Conservation (phyloP, 2,797 vertebrate species). For the Megaceryle alcyon region DNA sequence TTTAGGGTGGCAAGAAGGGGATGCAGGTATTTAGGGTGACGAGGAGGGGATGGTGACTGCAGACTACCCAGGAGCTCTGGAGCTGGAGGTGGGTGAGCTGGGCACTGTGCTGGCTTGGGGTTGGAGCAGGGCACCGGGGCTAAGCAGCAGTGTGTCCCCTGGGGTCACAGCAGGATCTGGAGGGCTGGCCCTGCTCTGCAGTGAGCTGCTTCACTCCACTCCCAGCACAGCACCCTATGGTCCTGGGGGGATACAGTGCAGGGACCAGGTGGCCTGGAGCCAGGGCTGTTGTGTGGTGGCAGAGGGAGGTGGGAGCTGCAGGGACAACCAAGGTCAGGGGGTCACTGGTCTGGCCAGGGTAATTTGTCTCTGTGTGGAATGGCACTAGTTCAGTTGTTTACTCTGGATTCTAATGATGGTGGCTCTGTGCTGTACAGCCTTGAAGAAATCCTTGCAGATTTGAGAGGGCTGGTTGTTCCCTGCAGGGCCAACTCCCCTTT, state of each 20-base stretch:
- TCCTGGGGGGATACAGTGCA: not conserved
- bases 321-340: not conserved
- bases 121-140: not conserved
- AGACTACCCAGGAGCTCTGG: not conserved
- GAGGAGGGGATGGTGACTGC: fast-evolving
- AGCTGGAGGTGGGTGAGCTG: conserved; percentile 11
- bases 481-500: not conserved
- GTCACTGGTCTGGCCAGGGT: not conserved
- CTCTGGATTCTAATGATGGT: not conserved
- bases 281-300: fast-evolving
- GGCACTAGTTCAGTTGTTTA: not conserved
- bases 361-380: not conserved
- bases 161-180: not conserved
- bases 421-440: not conserved
- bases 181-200: not conserved
- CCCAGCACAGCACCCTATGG: fast-evolving
- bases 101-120: not conserved
- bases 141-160: fast-evolving
- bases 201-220: not conserved
- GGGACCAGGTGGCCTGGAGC: not conserved
- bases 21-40: not conserved
- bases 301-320: not conserved
- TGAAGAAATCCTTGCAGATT: not conserved
- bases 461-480: not conserved
- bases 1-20: not conserved